Evolutionary conservation across 2,113 vertebrate species (phyloP).

Genomic region (Ceuthmochares aereus): DNA sequence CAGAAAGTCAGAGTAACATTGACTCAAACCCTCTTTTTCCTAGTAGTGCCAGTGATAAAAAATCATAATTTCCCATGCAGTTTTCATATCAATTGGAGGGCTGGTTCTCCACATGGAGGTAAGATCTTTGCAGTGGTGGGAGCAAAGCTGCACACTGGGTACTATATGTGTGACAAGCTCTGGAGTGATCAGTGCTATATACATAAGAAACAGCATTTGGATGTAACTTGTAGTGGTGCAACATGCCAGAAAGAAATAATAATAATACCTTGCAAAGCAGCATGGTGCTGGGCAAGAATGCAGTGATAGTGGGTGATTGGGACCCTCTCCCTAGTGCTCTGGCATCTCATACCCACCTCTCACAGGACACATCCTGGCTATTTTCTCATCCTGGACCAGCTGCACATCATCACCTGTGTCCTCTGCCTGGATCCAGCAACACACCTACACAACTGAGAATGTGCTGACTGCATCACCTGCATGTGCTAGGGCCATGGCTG

Average conservation of each 20-base stretch:
- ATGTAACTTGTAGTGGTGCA: neutral
- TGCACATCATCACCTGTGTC: neutral
- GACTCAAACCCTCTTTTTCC: neutral
- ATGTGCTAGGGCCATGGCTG: neutral
- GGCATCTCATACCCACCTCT: neutral
- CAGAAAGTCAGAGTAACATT: neutral
- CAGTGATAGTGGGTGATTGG: neutral
- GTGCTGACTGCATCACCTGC: fast-evolving
- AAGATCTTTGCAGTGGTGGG: neutral
- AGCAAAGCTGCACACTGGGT: fast-evolving
- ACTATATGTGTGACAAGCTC: fast-evolving
- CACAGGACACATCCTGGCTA: neutral
- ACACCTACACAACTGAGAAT: neutral
- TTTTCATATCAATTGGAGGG: neutral
- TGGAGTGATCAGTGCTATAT: neutral
- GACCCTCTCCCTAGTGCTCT: neutral
- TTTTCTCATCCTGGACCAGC: neutral
- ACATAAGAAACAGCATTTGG: neutral
- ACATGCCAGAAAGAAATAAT: neutral
- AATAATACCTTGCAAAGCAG: neutral
- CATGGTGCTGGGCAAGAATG: neutral
- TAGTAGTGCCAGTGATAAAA: neutral
- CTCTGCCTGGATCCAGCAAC: neutral
- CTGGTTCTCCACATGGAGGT: neutral
- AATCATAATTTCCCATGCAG: neutral